phyloP scores from a whole-genome alignment of 2,113 vertebrate species.

The Erpornis zantholeuca region DNA sequence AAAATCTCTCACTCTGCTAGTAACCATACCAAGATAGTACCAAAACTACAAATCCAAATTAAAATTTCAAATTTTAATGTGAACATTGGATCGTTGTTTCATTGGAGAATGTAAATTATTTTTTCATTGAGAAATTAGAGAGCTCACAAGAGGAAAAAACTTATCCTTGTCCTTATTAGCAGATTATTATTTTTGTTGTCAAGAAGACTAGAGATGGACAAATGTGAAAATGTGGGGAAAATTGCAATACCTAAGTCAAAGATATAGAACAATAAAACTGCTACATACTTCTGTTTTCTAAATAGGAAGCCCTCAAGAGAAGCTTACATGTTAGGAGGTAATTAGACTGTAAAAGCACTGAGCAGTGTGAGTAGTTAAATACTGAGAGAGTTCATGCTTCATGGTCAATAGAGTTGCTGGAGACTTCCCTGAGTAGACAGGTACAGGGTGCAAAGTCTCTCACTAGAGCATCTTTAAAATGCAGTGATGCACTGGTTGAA shows the following conservation, averaged over 20 bases:
- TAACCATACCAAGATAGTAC: background rate
- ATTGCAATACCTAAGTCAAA: background rate
- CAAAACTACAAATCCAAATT: background rate
- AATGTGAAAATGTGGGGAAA: background rate
- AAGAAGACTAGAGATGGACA: background rate
- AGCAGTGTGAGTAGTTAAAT: background rate
- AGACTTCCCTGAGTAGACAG: background rate
- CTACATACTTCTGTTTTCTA: background rate
- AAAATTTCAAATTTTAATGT: background rate
- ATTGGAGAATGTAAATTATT: background rate
- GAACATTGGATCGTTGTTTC: background rate
- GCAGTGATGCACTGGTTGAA: background rate
- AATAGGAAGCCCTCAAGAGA: background rate
- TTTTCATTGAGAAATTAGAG: background rate
- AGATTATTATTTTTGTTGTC: background rate
- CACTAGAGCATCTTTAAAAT: background rate
- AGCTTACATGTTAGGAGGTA: background rate
- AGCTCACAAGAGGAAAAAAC: background rate
- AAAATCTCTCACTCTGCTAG: background rate
- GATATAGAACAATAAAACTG: background rate
- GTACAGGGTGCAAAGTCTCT: background rate
- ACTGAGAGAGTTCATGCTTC: background rate
- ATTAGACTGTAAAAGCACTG: background rate
- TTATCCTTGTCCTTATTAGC: background rate
- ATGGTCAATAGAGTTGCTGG: fast-evolving